Base-by-base conservation (phyloP, 2,113 vertebrate species). In the Gymnogyps californianus region DNA sequence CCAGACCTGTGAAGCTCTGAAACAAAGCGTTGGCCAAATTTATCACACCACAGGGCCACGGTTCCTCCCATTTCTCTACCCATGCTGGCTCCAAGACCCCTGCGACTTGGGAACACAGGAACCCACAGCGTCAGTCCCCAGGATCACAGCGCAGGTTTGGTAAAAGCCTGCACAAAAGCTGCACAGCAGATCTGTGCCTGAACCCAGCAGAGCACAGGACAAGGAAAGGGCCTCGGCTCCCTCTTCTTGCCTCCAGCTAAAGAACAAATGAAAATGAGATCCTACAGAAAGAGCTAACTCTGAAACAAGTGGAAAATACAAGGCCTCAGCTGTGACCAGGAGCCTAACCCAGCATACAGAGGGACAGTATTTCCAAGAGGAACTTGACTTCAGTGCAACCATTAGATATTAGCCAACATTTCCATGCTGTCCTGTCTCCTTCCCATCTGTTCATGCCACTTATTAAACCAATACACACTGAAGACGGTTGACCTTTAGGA, bases 381-480 rank as follows among this genome's bases (percentile, higher is more conserved):
- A 62, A 34, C 28, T 82, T 49, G 24, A 91, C 21, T 90, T 85
- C 75, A 92, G 62, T 16, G 75, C 25, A 75, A 24, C 49, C 59
- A 21, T 85, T 62, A 74, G 38, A 72, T 75, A 62, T 10, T 9
- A 93, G 67, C 82, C 78, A 91, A 26, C 55, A 36, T 78, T 93
- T 93, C 75, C 82, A 51, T 5, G 15, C 90, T 58, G 83, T 14
- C 34, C 52, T 1, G 0, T 74, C 54, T 77, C 67, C 25, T 28
- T 91, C 49, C 84, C 96, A 94, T 94, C 92, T 96, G 93, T 77
- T 91, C 79, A 22, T 69, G 91, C 89, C 92, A 94, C 42, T 95
- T 87, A 94, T 21, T 82, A 83, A 95, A 94, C 38, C 87, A 79
- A 44, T 74, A n/a, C 40, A 49, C 46, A 10, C 54, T 70, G 64